phyloP scores from a whole-genome alignment of 2,797 vertebrate genomes.

The Sebastes alutus region DNA sequence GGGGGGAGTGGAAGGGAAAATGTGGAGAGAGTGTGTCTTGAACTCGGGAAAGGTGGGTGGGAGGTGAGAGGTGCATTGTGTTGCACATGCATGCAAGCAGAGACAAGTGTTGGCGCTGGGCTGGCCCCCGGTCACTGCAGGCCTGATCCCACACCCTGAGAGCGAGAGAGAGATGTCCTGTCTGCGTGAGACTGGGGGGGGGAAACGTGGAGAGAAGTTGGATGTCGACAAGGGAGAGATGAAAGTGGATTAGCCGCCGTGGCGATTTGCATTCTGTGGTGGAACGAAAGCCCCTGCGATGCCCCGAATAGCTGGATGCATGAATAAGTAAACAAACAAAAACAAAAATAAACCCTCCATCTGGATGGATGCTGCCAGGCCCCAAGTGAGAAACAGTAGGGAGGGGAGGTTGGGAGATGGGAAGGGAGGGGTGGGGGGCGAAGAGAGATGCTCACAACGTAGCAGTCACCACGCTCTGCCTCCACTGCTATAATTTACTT shows the following conservation, averaged over 20 bases:
- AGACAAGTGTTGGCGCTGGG: conserved; percentile 13
- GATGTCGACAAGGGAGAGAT: conserved; percentile 75
- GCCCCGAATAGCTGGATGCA: conserved; percentile 82
- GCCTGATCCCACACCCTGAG: conserved; percentile 29
- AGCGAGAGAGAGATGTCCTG: conserved; percentile 45
- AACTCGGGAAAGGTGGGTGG: conserved; percentile 19
- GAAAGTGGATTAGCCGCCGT: conserved; percentile 80
- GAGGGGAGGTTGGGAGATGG: conserved; percentile 58
- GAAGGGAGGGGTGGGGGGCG: background rate
- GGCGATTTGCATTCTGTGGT: conserved; percentile 82
- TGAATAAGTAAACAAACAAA: conserved; percentile 87
- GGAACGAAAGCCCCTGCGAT: conserved; percentile 79
- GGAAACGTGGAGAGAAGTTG: conserved; percentile 57
- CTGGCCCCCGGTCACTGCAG: conserved; percentile 47
- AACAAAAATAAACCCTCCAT: conserved; percentile 86
- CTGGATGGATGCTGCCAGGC: conserved; percentile 81
- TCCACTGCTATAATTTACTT: conserved; percentile 46
- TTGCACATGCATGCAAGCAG: conserved; percentile 54
- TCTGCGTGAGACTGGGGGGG: conserved; percentile 33
- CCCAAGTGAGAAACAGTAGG: conserved; percentile 72
- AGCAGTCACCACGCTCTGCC: conserved; percentile 50
- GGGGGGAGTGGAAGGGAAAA: conserved; percentile 6
- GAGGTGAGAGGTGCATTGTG: conserved; percentile 35
- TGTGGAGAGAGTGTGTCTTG: conserved; percentile 19
- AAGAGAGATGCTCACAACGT: conserved; percentile 28